These are phyloP conservation scores for Acromyrmex charruanus DNA, from an alignment of 1,140 invertebrate species.

Conservation along the genomic window DNA sequence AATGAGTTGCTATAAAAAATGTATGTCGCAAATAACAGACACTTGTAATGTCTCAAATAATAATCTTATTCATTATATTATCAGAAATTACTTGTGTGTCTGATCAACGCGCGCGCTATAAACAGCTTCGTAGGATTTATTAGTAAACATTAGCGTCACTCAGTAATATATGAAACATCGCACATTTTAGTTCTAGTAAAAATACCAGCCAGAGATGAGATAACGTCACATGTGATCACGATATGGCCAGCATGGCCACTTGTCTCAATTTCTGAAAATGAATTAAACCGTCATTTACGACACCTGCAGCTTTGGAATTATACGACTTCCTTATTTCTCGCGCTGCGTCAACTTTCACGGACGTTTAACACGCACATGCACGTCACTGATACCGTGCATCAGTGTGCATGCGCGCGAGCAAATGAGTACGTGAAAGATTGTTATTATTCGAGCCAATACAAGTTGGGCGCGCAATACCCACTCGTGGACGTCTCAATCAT, in stretches of 20 bases:
- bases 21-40: background rate
- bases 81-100: slow-evolving; percentile 19
- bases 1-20: background rate
- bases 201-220: slow-evolving; percentile 30
- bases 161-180: slow-evolving; percentile 2
- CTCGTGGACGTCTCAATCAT: slow-evolving; percentile 72
- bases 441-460: slow-evolving; percentile 67
- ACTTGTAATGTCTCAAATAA: slow-evolving; percentile 8
- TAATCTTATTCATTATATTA: background rate
- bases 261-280: slow-evolving; percentile 68
- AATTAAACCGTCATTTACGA: slow-evolving; percentile 69
- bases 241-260: slow-evolving; percentile 46
- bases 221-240: slow-evolving; percentile 38
- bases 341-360: slow-evolving; percentile 27
- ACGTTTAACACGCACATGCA: slow-evolving; percentile 21
- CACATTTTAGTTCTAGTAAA: background rate
- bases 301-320: slow-evolving; percentile 47
- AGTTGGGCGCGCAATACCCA: slow-evolving; percentile 5
- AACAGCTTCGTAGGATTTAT: background rate
- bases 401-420: slow-evolving; percentile 50
- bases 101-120: background rate
- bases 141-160: slow-evolving; percentile 3
- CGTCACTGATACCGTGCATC: slow-evolving; percentile 30
- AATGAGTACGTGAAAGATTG: slow-evolving; percentile 63
- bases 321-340: slow-evolving; percentile 65